These are phyloP conservation scores for Panagrolaimus sp. DNA, from an alignment of 1,140 invertebrate species.

Conservation along the genomic window DNA sequence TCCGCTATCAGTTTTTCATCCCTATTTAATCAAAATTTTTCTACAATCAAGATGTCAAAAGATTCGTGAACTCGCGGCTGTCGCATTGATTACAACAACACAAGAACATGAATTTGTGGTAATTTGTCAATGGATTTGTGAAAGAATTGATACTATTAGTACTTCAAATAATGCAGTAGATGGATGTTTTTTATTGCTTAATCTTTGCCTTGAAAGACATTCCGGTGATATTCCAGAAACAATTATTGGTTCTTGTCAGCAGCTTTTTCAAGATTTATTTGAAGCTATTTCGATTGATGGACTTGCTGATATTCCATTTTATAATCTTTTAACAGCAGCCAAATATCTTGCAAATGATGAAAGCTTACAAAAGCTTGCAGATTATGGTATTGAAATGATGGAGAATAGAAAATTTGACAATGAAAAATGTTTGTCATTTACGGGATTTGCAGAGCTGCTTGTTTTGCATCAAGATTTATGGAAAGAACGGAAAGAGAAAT, in stretches of 20 bases:
- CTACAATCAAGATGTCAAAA: background rate
- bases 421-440: background rate
- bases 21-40: background rate
- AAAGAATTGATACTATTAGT: background rate
- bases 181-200: background rate
- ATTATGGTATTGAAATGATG: background rate
- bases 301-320: background rate
- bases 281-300: background rate
- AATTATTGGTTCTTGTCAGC: background rate
- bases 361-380: background rate
- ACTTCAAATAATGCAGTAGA: background rate
- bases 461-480: background rate
- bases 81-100: slow-evolving; percentile 2
- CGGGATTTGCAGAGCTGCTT: background rate
- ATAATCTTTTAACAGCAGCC: background rate
- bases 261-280: background rate
- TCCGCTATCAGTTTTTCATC: slow-evolving; percentile 1
- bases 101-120: background rate
- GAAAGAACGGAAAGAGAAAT: background rate
- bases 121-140: background rate
- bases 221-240: background rate
- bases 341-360: background rate
- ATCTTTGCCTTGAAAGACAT: slow-evolving; percentile 1
- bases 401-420: background rate
- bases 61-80: background rate